Evolutionary conservation across 2,797 vertebrate species (phyloP), one percentile per base, ranked within the genome.

Genomic region (Fringilla coelebs): DNA sequence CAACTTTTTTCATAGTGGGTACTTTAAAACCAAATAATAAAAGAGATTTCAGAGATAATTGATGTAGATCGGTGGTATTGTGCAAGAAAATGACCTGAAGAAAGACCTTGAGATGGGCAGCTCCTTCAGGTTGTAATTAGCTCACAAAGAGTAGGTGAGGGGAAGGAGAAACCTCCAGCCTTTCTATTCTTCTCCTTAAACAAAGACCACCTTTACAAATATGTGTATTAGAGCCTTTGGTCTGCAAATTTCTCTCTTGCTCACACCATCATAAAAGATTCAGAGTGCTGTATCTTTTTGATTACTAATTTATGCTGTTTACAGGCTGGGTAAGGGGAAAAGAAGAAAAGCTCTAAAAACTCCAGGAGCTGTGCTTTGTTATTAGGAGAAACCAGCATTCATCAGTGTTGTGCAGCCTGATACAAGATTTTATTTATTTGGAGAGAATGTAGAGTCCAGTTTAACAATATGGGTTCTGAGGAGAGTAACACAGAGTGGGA

Each of bases 221-320:
- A 73, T 71, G 63, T 93, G 54, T 93, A 96, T 97, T 95, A 76
- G 79, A 84, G 62, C 57, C 43, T 76, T 73, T 76, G 83, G 93
- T 81, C 67, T 85, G 92, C 92, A 93, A 94, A 91, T 83, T 89
- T 96, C 86, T 95, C 80, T 81, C 78, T 90, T 13, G 28, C 82
- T 91, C 86, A 92, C 74, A 92, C 86, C 38, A 31, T 95, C 88
- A 88, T 80, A 61, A 95, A 97, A 95, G 83, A 96, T 96, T 97
- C 85, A 96, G 89, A 90, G 84, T 88, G 66, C 89, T 81, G 85
- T 94, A 82, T 95, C 91, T 95, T 96, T 97, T 94, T 91, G 94
- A 97, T 97, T 96, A 93, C 94, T 96, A 85, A 96, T 95, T 96
- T 97, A 93, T 92, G 91, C 82, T 95, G 78, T 86, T 96, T 93